phyloP scores from a whole-genome alignment of 2,113 vertebrate species.

The Paradoxurus hermaphroditus region DNA sequence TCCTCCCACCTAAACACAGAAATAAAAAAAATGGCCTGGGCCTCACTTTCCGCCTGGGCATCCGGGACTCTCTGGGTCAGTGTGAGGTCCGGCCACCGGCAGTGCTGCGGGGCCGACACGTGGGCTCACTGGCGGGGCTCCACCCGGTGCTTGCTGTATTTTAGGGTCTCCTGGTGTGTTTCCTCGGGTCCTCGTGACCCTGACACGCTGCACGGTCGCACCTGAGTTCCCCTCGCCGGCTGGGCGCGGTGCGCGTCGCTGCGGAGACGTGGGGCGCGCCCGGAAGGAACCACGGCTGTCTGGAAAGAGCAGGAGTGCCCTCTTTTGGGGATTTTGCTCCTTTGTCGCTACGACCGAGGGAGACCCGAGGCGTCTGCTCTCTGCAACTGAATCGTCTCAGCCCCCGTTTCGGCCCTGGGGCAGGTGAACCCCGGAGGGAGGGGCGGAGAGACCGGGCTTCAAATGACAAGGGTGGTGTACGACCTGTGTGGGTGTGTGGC shows the following conservation, averaged over 20 bases:
- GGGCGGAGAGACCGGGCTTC: not conserved
- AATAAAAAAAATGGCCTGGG: not conserved
- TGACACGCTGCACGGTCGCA: fast-evolving
- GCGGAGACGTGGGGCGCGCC: fast-evolving
- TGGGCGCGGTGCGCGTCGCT: fast-evolving
- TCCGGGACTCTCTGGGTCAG: not conserved
- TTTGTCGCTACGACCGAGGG: fast-evolving
- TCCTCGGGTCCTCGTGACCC: not conserved
- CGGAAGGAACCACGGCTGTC: not conserved
- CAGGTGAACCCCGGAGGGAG: no score
- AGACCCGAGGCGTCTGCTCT: fast-evolving
- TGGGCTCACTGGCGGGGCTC: fast-evolving
- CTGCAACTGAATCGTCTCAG: fast-evolving
- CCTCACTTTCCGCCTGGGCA: not conserved
- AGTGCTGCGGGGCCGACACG: fast-evolving
- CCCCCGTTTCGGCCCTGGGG: fast-evolving
- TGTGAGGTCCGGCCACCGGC: fast-evolving
- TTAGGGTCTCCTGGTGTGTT: not conserved
- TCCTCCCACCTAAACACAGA: fast-evolving
- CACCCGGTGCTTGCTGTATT: fast-evolving
- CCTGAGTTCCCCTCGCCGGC: fast-evolving
- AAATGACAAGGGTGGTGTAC: not conserved
- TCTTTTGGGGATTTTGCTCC: not conserved
- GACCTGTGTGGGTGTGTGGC: not conserved
- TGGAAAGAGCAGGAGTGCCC: not conserved